These are phyloP conservation scores for Drosophila anceps DNA, from an alignment of 2,888 invertebrate species.

Conservation along the genomic window DNA sequence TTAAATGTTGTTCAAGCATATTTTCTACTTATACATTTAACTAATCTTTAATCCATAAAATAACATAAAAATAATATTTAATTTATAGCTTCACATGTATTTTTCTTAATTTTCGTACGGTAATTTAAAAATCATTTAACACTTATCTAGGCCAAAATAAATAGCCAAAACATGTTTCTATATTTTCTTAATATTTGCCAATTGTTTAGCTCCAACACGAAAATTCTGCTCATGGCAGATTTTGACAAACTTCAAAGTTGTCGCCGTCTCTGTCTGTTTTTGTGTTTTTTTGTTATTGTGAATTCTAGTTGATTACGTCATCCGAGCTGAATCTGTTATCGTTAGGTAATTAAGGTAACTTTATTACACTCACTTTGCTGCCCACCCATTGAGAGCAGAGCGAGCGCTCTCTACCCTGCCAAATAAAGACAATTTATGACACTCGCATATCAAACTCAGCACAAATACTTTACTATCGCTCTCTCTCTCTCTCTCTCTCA, in stretches of 20 bases:
- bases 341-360: conserved; percentile 60
- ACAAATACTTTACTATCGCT: conserved; percentile 11
- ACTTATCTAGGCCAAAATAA: neutral
- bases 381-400: neutral
- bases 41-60: neutral
- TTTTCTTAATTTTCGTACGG: neutral
- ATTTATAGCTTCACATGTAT: neutral
- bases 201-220: conserved; percentile 5
- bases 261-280: neutral
- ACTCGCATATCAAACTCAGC: conserved; percentile 52
- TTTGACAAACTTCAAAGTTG: conserved; percentile 7
- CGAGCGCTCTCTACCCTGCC: conserved; percentile 14
- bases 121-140: conserved; percentile 2
- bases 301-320: conserved; percentile 45
- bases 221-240: conserved; percentile 18
- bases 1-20: neutral
- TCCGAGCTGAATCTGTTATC: conserved; percentile 38
- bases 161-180: neutral
- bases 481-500: neutral
- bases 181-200: conserved; percentile 4
- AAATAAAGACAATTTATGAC: conserved; percentile 64
- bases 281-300: conserved; percentile 3
- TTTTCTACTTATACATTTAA: neutral
- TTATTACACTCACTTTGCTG: conserved; percentile 35
- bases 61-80: neutral